phyloP scores from a whole-genome alignment of 1,140 invertebrate genomes.

The Plutomurus gul region DNA sequence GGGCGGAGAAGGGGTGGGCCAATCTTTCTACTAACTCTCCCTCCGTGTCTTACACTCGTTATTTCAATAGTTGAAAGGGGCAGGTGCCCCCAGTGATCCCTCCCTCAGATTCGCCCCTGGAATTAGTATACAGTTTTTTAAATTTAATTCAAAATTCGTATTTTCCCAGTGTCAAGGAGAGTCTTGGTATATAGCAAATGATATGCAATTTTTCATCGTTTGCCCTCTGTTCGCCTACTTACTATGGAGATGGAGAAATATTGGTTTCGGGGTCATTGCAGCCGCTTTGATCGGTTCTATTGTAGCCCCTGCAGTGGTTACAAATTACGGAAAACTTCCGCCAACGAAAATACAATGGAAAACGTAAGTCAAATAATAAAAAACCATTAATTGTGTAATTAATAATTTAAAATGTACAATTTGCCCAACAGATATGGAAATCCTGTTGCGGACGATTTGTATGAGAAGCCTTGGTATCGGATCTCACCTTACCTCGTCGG shows the following conservation, averaged over 20 bases:
- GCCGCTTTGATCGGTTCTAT: conserved; percentile 43
- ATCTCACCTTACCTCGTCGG: conserved; percentile 45
- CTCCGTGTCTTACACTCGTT: too few species aligned
- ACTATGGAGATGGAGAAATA: conserved; percentile 52
- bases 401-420: not conserved
- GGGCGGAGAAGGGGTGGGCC: too few species aligned
- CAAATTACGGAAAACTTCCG: not conserved
- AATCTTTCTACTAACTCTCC: too few species aligned
- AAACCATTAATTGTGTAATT: not conserved
- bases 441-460: not conserved
- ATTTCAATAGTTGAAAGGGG: not conserved
- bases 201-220: conserved; percentile 77
- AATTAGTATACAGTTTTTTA: not conserved
- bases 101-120: too few species aligned
- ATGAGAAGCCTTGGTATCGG: conserved; percentile 47
- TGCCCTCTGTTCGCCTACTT: conserved; percentile 61
- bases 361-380: not conserved
- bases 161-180: conserved; percentile 71
- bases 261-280: conserved; percentile 42
- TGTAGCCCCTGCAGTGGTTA: conserved; percentile 32
- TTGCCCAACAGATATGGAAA: not conserved
- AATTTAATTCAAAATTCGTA: not conserved
- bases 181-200: conserved; percentile 81
- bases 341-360: not conserved
- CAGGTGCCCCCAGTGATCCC: too few species aligned